Conservation (phyloP, 2,797 vertebrate species). For the Menidia menidia region DNA sequence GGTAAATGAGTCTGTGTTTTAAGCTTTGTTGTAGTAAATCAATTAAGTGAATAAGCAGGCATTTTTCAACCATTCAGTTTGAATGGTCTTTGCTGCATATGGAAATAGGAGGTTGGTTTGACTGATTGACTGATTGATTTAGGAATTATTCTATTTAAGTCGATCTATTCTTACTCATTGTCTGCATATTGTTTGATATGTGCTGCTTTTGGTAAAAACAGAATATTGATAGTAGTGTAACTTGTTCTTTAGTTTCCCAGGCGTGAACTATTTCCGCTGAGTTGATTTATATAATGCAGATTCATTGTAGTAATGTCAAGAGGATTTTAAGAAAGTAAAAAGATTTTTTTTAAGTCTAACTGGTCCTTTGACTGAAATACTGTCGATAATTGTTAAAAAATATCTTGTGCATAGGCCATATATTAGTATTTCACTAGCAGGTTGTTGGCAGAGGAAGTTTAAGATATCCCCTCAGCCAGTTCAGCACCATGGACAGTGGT, state of each 20-base stretch:
- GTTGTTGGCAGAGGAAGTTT: neutral
- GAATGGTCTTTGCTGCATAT: neutral
- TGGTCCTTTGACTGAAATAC: too few species aligned
- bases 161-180: too few species aligned
- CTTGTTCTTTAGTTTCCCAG: too few species aligned
- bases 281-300: too few species aligned
- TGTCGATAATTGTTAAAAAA: neutral
- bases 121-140: constrained; percentile 18
- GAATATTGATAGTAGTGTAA: neutral
- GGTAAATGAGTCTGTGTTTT: constrained; percentile 25
- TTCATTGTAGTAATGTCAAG: too few species aligned
- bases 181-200: neutral
- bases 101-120: constrained; percentile 6
- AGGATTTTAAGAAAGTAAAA: too few species aligned
- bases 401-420: constrained; percentile 1
- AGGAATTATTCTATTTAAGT: constrained; percentile 3
- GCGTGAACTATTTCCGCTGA: neutral
- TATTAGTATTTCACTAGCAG: neutral
- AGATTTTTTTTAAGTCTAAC: too few species aligned
- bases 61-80: constrained; percentile 8
- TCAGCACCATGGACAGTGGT: constrained; percentile 57
- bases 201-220: neutral
- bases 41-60: constrained; percentile 31
- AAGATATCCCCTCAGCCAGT: neutral
- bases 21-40: constrained; percentile 46